phyloP scores from a whole-genome alignment of 2,888 invertebrate species.

The Tuberolachnus salignus region DNA sequence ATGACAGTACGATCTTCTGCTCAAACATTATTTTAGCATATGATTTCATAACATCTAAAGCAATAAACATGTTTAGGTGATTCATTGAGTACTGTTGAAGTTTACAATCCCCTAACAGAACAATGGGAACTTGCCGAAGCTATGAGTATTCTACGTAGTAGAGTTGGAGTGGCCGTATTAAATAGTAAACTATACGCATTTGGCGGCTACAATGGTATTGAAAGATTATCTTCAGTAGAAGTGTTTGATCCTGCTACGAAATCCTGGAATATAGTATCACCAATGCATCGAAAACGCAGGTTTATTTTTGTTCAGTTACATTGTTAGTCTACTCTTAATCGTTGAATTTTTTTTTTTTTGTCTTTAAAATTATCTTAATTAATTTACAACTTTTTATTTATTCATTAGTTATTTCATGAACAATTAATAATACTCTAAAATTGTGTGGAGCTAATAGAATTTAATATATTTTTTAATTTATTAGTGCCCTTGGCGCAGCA shows the following conservation, averaged over 20 bases:
- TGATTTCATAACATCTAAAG: too few relatives aligned
- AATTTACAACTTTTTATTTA: neutral
- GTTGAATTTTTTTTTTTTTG: conserved; percentile 10
- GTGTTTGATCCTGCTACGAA: conserved; percentile 77
- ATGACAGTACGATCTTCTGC: neutral
- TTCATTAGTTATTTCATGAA: neutral
- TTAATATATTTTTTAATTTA: neutral
- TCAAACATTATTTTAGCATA: too few relatives aligned
- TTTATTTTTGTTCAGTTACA: conserved; percentile 60
- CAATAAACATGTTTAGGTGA: conserved; percentile 65
- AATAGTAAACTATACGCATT: conserved; percentile 80
- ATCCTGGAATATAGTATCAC: conserved; percentile 77
- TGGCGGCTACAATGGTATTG: conserved; percentile 83
- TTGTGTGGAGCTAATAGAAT: too few relatives aligned
- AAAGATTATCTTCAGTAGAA: conserved; percentile 82
- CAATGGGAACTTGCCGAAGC: conserved; percentile 79
- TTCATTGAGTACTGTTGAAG: conserved; percentile 83
- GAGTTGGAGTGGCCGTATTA: conserved; percentile 84
- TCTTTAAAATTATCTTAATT: neutral
- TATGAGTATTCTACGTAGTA: conserved; percentile 82
- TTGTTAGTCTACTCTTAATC: neutral
- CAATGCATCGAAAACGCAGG: conserved; percentile 83
- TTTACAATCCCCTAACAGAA: conserved; percentile 74
- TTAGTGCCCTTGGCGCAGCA: conserved; percentile 80
- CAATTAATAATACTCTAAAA: neutral